These are phyloP conservation scores for Xanthia icteritia DNA, from an alignment of 2,888 invertebrate species.

Conservation along the genomic window DNA sequence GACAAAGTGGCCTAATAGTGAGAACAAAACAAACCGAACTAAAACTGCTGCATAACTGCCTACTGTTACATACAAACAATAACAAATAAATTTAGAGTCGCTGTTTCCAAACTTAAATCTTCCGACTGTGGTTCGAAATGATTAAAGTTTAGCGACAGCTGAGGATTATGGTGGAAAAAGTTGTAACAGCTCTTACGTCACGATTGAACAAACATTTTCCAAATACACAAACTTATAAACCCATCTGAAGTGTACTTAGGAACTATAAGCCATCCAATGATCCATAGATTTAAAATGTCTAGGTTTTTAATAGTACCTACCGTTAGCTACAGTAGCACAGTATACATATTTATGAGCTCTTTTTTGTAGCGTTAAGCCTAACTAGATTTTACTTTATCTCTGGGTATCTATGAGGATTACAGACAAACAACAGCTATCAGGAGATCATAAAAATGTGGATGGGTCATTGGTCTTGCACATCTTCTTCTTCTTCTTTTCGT, in stretches of 20 bases:
- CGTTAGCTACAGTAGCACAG: neutral
- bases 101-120: conserved; percentile 29
- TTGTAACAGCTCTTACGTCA: conserved; percentile 25
- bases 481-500: too few relatives aligned
- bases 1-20: neutral
- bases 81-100: neutral
- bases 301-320: neutral
- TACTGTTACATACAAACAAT: neutral
- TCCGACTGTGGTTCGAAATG: conserved; percentile 32
- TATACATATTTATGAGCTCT: neutral
- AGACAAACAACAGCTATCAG: neutral
- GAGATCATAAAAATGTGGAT: neutral
- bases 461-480: too few relatives aligned
- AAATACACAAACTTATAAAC: conserved; percentile 10
- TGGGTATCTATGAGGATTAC: neutral
- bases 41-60: neutral
- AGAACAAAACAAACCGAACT: neutral
- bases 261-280: neutral
- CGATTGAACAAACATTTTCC: conserved; percentile 17
- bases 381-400: neutral
- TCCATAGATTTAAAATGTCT: neutral
- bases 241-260: neutral
- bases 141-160: conserved; percentile 49
- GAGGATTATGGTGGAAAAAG: conserved; percentile 27
- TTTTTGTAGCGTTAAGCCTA: neutral